These are phyloP conservation scores for Neocrepidodera transversa DNA, from an alignment of 2,888 invertebrate species.

Conservation along the genomic window DNA sequence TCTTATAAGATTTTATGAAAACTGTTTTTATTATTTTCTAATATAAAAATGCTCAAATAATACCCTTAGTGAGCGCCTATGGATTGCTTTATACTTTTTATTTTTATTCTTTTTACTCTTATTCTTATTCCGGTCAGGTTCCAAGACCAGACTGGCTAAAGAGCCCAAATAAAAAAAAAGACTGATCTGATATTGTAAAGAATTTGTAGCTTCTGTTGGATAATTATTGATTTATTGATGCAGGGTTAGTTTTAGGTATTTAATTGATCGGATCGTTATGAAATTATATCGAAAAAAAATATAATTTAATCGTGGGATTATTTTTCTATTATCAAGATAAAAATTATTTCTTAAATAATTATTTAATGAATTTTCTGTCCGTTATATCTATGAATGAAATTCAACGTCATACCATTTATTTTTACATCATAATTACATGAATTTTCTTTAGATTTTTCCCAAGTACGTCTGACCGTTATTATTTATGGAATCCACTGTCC, in stretches of 20 bases:
- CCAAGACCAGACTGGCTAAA: conserved; percentile 32
- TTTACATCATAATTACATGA: too few relatives aligned
- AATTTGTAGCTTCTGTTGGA: conserved; percentile 40
- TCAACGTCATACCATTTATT: too few relatives aligned
- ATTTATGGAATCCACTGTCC: too few relatives aligned
- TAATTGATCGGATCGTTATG: conserved; percentile 21
- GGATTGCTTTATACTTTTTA: conserved; percentile 2
- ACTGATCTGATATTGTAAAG: conserved; percentile 36
- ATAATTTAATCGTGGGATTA: too few relatives aligned
- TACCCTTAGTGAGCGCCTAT: conserved; percentile 7
- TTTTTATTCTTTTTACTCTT: conserved; percentile 15
- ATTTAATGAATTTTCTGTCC: too few relatives aligned
- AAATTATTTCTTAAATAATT: too few relatives aligned
- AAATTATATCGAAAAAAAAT: conserved; percentile 13
- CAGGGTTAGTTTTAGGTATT: conserved; percentile 10
- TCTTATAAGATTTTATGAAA: not conserved
- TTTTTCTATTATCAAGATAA: too few relatives aligned
- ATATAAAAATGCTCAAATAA: too few relatives aligned
- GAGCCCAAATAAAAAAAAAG: conserved; percentile 28
- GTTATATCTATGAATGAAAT: too few relatives aligned
- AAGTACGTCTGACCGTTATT: too few relatives aligned
- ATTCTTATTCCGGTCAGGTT: conserved; percentile 28
- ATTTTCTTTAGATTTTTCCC: too few relatives aligned
- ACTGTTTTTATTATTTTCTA: not conserved
- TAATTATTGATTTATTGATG: conserved; percentile 38